Base-by-base conservation (phyloP, 1,140 invertebrate species). In the Heterodera schachtii region DNA sequence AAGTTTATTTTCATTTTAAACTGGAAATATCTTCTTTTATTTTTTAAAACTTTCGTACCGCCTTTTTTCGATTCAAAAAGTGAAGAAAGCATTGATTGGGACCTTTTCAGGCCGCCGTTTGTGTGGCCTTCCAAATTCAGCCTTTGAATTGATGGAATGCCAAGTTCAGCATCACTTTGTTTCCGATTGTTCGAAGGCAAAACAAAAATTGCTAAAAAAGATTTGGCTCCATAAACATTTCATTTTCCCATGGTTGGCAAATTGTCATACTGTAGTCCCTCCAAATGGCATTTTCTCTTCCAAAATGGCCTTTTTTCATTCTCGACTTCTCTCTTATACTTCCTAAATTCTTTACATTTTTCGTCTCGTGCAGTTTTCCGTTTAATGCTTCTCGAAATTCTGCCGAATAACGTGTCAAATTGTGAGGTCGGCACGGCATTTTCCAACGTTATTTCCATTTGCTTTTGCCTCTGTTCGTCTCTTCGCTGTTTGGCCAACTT, bases 381-480 rank as follows among this genome's bases (percentile, higher is more conserved):
- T 16, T 19, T 21, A 8, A 43, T 79, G 49, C 44, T 64, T 19
- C 57, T 52, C 73, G 52, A 67, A 60, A 60, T 69, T 80, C 19
- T 73, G 71, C 19, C 13, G 19, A 46, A 19, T 19, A 47, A n/a
- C 5, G 44, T 73, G 46, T 64, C 46, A 78, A 31, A 52, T 67
- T 64, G 76, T 43, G 76, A 57, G 57, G 41, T 43, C 57, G 69
- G 41, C 4, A 47, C 80, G 47, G 60, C 64, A 44, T 83, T 82
- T 69, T 82, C 81, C 57, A 86, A 70, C 3, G 84, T 87, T 41
- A 82, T 82, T 73, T 86, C 80, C n/a, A 86, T 75, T 43, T 79
- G 77, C 80, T 83, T 80, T 66, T 86, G 86, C 16, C 84, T 76
- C 75, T 86, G 85, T 44, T 86, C 83, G 52, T 87, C 86, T n/a